These are phyloP conservation scores for Erpetoichthys calabaricus DNA, from an alignment of 2,797 vertebrate genomes.

Conservation along the genomic window DNA sequence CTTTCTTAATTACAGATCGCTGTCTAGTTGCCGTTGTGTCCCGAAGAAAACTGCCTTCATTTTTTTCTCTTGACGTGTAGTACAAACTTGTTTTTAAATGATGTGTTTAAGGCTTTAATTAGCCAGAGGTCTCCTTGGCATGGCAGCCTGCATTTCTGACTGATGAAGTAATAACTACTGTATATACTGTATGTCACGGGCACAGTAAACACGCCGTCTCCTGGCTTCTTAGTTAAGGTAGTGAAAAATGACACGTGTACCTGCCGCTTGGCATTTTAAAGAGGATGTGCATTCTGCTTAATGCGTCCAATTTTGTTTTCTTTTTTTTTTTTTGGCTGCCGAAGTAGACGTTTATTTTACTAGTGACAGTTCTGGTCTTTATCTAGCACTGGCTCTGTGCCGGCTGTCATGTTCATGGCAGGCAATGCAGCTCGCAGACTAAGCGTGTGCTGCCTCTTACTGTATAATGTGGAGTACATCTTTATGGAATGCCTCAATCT, in stretches of 20 bases:
- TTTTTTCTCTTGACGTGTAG: too few relatives aligned
- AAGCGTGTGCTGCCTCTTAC: too few relatives aligned
- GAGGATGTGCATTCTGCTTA: not conserved
- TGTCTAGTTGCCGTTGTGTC: too few relatives aligned
- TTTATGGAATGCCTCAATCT: too few relatives aligned
- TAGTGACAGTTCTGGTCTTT: constrained; percentile 32
- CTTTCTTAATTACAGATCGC: too few relatives aligned
- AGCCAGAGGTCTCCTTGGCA: not conserved
- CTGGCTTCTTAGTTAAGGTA: not conserved
- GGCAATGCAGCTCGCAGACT: too few relatives aligned
- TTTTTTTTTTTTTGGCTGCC: constrained; percentile 31
- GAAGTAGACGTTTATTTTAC: constrained; percentile 37
- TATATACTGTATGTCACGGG: not conserved
- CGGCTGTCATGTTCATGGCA: constrained; percentile 43
- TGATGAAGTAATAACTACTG: not conserved
- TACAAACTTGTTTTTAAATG: too few relatives aligned
- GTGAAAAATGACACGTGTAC: not conserved
- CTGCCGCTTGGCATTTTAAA: not conserved
- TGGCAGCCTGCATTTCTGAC: not conserved
- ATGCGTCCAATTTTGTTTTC: constrained; percentile 13
- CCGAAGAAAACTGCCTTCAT: too few relatives aligned
- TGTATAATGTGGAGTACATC: too few relatives aligned
- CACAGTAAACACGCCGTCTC: not conserved
- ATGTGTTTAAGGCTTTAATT: not conserved
- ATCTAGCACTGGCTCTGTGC: constrained; percentile 39